Evolutionary conservation across 2,797 vertebrate genomes (phyloP).

Genomic region (Clamator glandarius): DNA sequence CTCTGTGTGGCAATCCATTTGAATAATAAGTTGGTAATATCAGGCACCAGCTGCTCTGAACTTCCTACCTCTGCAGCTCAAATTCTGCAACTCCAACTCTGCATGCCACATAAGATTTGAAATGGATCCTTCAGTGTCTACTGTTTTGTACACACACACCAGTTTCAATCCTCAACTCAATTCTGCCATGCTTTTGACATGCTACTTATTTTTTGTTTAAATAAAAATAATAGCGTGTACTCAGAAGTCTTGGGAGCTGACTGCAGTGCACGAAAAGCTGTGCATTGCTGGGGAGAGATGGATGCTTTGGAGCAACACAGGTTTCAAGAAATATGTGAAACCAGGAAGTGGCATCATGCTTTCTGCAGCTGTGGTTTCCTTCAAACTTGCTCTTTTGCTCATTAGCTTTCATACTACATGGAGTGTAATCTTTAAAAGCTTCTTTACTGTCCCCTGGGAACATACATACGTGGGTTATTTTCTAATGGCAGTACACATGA

Average conservation of each 20-base stretch:
- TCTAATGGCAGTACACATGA: slow-evolving; percentile 72
- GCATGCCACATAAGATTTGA: neutral
- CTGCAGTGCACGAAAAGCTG: neutral
- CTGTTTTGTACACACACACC: neutral
- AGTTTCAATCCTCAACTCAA: neutral
- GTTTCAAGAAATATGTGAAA: neutral
- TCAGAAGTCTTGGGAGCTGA: neutral
- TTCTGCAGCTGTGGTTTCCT: slow-evolving; percentile 40
- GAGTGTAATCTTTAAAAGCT: slow-evolving; percentile 77
- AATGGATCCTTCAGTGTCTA: neutral
- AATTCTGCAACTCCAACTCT: neutral
- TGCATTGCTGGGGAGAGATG: neutral
- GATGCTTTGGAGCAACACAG: neutral
- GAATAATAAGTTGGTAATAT: neutral
- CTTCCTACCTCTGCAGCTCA: neutral
- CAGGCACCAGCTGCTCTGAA: neutral
- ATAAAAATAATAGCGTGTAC: neutral
- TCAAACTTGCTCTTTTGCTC: slow-evolving; percentile 60
- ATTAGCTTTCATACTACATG: slow-evolving; percentile 75
- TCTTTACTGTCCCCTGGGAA: slow-evolving; percentile 76
- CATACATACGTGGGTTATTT: slow-evolving; percentile 70
- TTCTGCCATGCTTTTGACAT: neutral
- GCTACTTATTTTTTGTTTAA: neutral
- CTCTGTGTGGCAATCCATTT: neutral
- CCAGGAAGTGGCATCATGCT: neutral